Base-by-base conservation (phyloP, 2,888 invertebrate species). In the Phlogophora meticulosa region DNA sequence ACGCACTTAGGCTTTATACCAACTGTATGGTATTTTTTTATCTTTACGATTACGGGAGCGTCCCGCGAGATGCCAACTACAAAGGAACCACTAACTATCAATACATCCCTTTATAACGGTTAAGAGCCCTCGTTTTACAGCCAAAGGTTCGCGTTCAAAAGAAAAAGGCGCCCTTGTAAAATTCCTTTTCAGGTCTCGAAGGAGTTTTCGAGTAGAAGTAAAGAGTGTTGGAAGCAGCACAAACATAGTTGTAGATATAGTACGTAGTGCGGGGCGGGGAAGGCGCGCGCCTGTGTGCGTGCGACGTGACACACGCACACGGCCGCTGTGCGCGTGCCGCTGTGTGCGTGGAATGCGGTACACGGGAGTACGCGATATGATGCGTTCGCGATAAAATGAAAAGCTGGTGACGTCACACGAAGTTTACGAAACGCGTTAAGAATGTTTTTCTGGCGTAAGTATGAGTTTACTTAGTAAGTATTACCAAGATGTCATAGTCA, bases 131-230 rank as follows among this genome's bases (percentile, higher is more conserved):
- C 86, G 84, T 91, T 92, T 93, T 91, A 92, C 92, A 90, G 83
- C 86, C 87, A 86, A 91, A 92, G 91, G 92, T 91, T 79, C 82
- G 68, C 61, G 46, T 92, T 92, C 89, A 92, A 93, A 93, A 92
- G 92, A 91, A 91, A 82, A 91, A 90, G 86, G 85, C 88, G 92
- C 92, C 92, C 93, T 93, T 93, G 92, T 92, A 90, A 94, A 93
- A 91, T 91, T 92, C 89, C 70, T 91, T 93, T 93, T 92, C 92
- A 92, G 91, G 92, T 94, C 94, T 93, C 94, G 61, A 80, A 91
- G 93, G 94, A 93, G 90, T 92, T 91, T 89, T 85, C 80, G 72
- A 82, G 84, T 82, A 72, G 73, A 82, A 83, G 82, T 78, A 85
- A 88, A 87, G 82, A 80, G 84, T 83, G 82, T 76, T 81, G 75